A percentile compares a stretch with the other conserved stretches of the same genome.
These are phyloP conservation scores for Clarias laeviceps DNA, from an alignment of 2,797 vertebrate species.

Conservation along the genomic window DNA sequence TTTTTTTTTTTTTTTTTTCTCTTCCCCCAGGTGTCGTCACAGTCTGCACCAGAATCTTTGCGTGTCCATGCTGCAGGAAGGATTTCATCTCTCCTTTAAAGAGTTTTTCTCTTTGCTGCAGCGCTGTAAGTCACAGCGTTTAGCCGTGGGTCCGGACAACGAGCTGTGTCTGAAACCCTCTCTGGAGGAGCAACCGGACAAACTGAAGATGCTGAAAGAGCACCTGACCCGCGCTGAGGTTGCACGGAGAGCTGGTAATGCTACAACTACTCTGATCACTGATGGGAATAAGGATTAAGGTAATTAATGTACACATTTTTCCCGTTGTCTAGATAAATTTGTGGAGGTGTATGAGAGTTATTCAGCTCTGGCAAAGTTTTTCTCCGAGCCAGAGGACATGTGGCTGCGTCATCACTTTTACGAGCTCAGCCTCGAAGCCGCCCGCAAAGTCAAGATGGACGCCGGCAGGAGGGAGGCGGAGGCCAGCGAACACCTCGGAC, in stretches of 20 bases:
- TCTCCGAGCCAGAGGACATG: conserved; percentile 60
- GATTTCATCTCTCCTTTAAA: conserved; percentile 82
- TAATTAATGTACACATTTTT: too few species aligned
- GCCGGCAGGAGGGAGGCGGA: conserved; percentile 53
- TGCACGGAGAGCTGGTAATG: conserved; percentile 78
- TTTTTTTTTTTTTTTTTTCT: neutral
- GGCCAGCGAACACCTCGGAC: conserved; percentile 60
- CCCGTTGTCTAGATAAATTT: conserved; percentile 44
- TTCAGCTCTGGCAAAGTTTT: conserved; percentile 60
- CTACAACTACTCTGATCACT: neutral
- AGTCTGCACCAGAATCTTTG: conserved; percentile 83
- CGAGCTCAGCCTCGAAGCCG: conserved; percentile 55
- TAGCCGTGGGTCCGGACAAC: conserved; percentile 69
- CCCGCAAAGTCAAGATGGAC: conserved; percentile 48
- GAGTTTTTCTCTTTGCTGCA: conserved; percentile 81
- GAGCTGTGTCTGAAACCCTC: conserved; percentile 76
- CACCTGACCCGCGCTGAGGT: conserved; percentile 83
- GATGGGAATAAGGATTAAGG: neutral
- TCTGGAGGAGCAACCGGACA: conserved; percentile 81
- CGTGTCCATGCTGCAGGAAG: conserved; percentile 82
- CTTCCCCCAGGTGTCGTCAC: conserved; percentile 78
- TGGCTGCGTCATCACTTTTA: conserved; percentile 69
- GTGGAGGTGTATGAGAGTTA: conserved; percentile 60
- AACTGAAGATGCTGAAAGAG: conserved; percentile 79
- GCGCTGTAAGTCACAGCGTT: conserved; percentile 70